phyloP scores from a whole-genome alignment of 2,888 invertebrate species.

The Melinaea menophilus region DNA sequence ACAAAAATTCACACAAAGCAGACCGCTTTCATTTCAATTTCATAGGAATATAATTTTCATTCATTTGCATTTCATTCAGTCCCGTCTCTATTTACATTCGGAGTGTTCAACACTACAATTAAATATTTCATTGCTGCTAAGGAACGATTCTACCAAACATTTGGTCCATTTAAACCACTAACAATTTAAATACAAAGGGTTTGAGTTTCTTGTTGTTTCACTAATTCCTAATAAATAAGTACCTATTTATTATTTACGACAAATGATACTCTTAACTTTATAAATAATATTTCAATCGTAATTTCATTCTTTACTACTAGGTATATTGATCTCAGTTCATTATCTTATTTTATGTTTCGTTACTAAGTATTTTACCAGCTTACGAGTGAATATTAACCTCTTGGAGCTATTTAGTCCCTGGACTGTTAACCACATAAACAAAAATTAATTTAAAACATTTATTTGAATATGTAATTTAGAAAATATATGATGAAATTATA shows the following conservation, averaged over 20 bases:
- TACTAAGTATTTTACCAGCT: slow-evolving; percentile 8
- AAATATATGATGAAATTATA: no score
- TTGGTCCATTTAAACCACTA: no score
- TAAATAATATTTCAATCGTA: no score
- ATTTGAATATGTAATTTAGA: no score
- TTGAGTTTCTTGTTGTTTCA: no score
- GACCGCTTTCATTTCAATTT: slow-evolving; percentile 17
- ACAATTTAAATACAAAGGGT: no score
- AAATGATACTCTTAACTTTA: no score
- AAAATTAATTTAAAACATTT: no score
- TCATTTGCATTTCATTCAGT: slow-evolving; percentile 22
- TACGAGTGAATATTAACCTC: slow-evolving; percentile 11
- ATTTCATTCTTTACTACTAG: no score
- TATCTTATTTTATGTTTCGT: neutral
- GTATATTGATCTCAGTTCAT: neutral
- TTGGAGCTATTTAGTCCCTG: slow-evolving; percentile 7
- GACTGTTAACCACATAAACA: slow-evolving; percentile 16
- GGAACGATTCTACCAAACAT: slow-evolving; percentile 8
- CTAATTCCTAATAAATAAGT: no score
- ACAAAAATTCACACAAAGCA: slow-evolving; percentile 17
- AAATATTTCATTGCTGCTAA: slow-evolving; percentile 14
- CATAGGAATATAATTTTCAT: slow-evolving; percentile 25
- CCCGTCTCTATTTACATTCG: slow-evolving; percentile 17
- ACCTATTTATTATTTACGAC: no score
- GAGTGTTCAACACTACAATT: slow-evolving; percentile 8